phyloP scores from a whole-genome alignment of 2,797 vertebrate genomes.

The Sardinella longiceps region DNA sequence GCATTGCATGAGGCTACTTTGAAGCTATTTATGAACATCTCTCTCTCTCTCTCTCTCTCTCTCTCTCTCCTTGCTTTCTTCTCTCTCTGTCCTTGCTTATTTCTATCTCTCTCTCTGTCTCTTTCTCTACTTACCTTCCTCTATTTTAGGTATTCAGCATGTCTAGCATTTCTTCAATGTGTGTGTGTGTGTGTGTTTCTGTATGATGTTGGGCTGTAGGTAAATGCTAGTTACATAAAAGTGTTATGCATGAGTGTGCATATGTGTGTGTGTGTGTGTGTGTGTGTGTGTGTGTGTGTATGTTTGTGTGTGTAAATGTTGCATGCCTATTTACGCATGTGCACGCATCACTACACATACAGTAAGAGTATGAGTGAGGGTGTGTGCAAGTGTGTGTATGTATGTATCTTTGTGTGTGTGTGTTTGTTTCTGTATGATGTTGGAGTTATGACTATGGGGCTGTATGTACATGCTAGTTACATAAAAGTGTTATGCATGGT shows the following conservation, averaged over 20 bases:
- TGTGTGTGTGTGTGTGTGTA: neutral
- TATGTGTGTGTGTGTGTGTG: neutral
- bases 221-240: too few relatives aligned
- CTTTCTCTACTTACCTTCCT: neutral
- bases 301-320: neutral
- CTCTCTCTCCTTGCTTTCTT: neutral
- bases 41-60: neutral
- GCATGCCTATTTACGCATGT: neutral
- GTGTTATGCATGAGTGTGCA: neutral
- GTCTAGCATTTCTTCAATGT: neutral
- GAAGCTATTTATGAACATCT: too few relatives aligned
- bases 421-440: neutral
- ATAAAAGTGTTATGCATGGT: neutral
- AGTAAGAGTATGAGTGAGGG: too few relatives aligned
- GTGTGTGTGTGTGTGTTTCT: neutral
- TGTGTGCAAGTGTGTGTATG: neutral
- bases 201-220: neutral
- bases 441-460: neutral
- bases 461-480: neutral
- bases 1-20: neutral
- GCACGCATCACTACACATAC: too few relatives aligned
- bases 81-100: neutral
- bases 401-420: neutral
- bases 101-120: neutral
- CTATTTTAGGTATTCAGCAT: too few relatives aligned